Evolutionary conservation across 2,888 invertebrate genomes (phyloP).

Genomic region (Drosophila nigricruria): DNA sequence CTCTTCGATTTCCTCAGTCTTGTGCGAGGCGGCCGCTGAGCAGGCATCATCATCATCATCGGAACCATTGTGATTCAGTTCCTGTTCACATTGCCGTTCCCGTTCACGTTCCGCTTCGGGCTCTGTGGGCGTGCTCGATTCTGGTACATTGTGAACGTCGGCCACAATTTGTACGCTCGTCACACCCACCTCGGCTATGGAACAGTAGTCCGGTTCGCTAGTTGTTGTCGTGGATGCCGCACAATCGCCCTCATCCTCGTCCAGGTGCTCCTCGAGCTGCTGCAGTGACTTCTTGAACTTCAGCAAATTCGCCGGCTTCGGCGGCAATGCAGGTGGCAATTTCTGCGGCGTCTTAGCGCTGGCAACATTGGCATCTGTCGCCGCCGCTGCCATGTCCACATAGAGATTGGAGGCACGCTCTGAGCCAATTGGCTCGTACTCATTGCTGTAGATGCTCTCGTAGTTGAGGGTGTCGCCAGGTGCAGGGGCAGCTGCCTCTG

Average conservation of each 20-base stretch:
- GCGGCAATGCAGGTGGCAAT: slow-evolving; percentile 90
- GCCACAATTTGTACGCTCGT: slow-evolving; percentile 87
- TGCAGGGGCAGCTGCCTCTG: slow-evolving; percentile 24
- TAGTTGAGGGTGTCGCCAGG: slow-evolving; percentile 85
- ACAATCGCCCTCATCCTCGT: slow-evolving; percentile 67
- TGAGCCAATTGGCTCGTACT: slow-evolving; percentile 89
- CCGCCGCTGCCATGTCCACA: slow-evolving; percentile 87
- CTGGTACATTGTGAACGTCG: slow-evolving; percentile 84
- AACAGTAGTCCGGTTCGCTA: slow-evolving; percentile 91
- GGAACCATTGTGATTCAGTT: background rate
- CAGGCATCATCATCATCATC: slow-evolving; percentile 54
- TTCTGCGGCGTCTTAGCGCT: slow-evolving; percentile 63
- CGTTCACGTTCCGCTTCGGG: slow-evolving; percentile 39
- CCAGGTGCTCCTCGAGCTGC: slow-evolving; percentile 73
- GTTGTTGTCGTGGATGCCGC: slow-evolving; percentile 58
- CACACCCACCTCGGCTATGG: slow-evolving; percentile 89
- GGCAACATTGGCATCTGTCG: slow-evolving; percentile 81
- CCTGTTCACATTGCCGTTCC: background rate
- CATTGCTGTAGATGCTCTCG: slow-evolving; percentile 90
- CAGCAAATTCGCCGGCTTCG: slow-evolving; percentile 91
- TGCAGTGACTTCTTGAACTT: slow-evolving; percentile 87
- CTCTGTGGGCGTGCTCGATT: slow-evolving; percentile 61
- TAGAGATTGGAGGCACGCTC: slow-evolving; percentile 87
- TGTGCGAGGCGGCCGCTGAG: slow-evolving; percentile 70
- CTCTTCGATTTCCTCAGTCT: slow-evolving; percentile 85